Percentiles rank a stretch among this genome's conserved stretches.
Conservation (phyloP, 1,140 invertebrate genomes). For the Agrypnia vestita region DNA sequence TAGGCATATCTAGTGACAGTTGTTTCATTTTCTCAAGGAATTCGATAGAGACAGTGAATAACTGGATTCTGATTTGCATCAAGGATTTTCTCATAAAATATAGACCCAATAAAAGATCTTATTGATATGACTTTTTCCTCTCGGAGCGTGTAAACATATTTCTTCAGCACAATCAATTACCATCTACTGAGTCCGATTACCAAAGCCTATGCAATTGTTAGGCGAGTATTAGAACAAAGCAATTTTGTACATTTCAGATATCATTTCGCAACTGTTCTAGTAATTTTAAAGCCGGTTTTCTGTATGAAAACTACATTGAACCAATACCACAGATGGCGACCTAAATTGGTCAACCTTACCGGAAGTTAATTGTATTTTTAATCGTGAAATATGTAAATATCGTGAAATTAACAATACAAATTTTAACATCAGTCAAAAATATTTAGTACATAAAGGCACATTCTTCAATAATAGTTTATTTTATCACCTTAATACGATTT, state of each 20-base stretch:
- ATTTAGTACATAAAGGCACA: no score
- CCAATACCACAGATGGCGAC: conserved; percentile 35
- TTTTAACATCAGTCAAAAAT: not conserved
- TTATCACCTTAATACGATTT: not conserved
- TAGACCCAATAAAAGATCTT: no score
- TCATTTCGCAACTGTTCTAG: conserved; percentile 37
- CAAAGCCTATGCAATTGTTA: conserved; percentile 34
- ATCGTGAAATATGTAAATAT: conserved; percentile 30
- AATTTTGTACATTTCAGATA: conserved; percentile 36
- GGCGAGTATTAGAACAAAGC: conserved; percentile 33
- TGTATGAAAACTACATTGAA: conserved; percentile 32
- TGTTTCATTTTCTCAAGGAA: no score
- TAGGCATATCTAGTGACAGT: no score
- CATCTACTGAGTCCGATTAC: conserved; percentile 8
- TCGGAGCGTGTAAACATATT: no score
- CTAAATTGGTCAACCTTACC: conserved; percentile 11
- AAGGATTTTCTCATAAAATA: no score
- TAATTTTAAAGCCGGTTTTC: conserved; percentile 34
- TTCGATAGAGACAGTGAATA: no score
- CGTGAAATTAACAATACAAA: conserved; percentile 5
- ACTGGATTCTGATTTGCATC: no score
- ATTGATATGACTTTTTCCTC: no score
- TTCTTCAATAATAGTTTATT: no score
- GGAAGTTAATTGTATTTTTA: conserved; percentile 32
- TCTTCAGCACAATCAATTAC: no score